Conservation (phyloP, 2,888 invertebrate genomes). For the Halictus quadricinctus region DNA sequence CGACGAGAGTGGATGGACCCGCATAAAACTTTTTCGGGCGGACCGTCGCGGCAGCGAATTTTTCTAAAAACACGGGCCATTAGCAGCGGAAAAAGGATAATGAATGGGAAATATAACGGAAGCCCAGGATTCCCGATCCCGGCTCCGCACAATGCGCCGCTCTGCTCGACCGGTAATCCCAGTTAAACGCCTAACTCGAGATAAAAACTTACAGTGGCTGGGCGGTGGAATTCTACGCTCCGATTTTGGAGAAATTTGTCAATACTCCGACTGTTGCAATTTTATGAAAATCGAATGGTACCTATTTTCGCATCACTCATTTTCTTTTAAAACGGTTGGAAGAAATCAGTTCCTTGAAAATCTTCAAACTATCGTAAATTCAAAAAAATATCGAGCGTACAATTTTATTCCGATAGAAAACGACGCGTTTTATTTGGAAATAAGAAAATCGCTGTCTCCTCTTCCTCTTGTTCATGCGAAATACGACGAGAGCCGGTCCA, state of each 20-base stretch:
- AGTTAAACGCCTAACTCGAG: slow-evolving; percentile 19
- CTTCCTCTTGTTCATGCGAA: too few relatives aligned
- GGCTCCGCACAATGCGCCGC: slow-evolving; percentile 20
- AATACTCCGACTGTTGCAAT: too few relatives aligned
- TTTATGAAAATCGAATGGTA: too few relatives aligned
- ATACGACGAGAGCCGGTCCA: too few relatives aligned
- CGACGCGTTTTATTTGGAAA: too few relatives aligned
- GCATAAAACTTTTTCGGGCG: not conserved
- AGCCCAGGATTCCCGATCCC: slow-evolving; percentile 16
- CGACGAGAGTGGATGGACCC: not conserved
- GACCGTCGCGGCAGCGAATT: not conserved
- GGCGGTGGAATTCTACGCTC: not conserved
- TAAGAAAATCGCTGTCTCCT: too few relatives aligned
- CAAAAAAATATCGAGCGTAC: too few relatives aligned
- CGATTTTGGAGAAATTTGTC: not conserved
- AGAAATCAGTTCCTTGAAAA: too few relatives aligned
- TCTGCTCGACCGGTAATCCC: slow-evolving; percentile 17
- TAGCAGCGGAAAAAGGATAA: not conserved
- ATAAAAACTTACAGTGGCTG: slow-evolving; percentile 39
- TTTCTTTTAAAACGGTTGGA: too few relatives aligned
- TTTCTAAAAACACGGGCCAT: slow-evolving; percentile 5
- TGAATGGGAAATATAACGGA: not conserved
- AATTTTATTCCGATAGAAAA: too few relatives aligned
- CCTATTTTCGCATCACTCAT: too few relatives aligned
- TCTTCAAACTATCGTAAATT: too few relatives aligned